Percentiles rank a stretch among this genome's conserved stretches.
These are phyloP conservation scores for Drosophila sordidula DNA, from an alignment of 2,888 invertebrate genomes.

Conservation along the genomic window DNA sequence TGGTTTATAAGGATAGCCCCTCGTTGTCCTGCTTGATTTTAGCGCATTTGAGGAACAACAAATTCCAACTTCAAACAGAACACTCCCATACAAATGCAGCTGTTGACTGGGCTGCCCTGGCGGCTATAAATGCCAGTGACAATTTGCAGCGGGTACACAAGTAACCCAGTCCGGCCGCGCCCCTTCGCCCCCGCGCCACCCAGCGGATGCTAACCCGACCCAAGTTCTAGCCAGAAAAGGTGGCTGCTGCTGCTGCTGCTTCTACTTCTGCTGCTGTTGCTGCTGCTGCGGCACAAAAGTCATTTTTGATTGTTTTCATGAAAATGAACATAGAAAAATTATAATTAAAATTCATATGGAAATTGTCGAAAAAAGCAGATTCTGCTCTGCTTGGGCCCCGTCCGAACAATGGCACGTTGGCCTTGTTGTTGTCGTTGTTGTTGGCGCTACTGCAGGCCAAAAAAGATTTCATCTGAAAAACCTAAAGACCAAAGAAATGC, in stretches of 20 bases:
- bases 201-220: not conserved
- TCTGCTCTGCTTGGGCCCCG: constrained; percentile 27
- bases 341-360: constrained; percentile 81
- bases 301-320: constrained; percentile 81
- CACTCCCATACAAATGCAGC: constrained; percentile 33
- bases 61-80: constrained; percentile 40
- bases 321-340: constrained; percentile 82
- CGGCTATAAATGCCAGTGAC: constrained; percentile 74
- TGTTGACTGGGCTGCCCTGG: constrained; percentile 43
- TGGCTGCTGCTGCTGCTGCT: constrained; percentile 28
- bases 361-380: constrained; percentile 65
- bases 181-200: not conserved
- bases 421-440: constrained; percentile 36
- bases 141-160: constrained; percentile 64
- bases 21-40: not conserved
- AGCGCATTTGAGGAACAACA: constrained; percentile 22
- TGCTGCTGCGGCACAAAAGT: constrained; percentile 70
- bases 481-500: constrained; percentile 78
- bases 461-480: constrained; percentile 75
- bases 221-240: constrained; percentile 7
- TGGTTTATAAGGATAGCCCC: not conserved
- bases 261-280: constrained; percentile 30
- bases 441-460: constrained; percentile 60
- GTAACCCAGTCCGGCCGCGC: constrained; percentile 15
- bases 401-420: constrained; percentile 51